Evolutionary conservation across 1,140 invertebrate species (phyloP), one percentile per base, ranked within the genome.

Genomic region (Drosophila lowei): DNA sequence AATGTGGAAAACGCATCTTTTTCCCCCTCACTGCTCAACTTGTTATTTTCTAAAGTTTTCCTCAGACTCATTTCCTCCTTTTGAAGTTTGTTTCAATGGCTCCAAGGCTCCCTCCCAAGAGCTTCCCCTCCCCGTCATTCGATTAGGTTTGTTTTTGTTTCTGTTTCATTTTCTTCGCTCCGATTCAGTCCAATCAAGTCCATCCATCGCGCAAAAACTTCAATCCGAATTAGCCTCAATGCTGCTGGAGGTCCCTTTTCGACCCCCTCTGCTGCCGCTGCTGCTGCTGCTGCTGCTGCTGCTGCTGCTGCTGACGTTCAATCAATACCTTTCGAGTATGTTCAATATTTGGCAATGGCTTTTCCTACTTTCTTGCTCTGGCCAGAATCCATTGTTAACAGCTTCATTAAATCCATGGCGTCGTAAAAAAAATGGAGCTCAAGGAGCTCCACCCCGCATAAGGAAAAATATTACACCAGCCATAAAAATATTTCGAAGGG

Each of bases 401-500:
- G 72, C 72, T 75, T 75, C 72, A 75, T 75, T 75, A 75, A 75
- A 63, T 66, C 50, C 55, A 54, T 42, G 58, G 59, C 46, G 71
- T 63, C 62, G 49, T 74, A 74, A 74, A 75, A 46, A 60, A 55
- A 48, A 18, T 18, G 8, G 28, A 43, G 23, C 18, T 18, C 18
- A 18, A 50, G 49, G 43, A 55, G 23, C 49, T 47, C 23, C n/a
- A 18, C 47, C 48, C 42, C 42, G 18, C 15, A 46, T 30, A 34
- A 49, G 43, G 57, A 13, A 41, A 72, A 72, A 72, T 72, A 72
- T 72, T 63, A 72, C 70, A 34, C 13, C 43, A 65, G 62, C 65
- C 80, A 64, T 77, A 84, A 85, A 84, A 84, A 21, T 64, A 73
- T 74, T 46, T 64, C 41, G 3, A 49, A 34, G 30, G 34, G 48